These are phyloP conservation scores for Dinocampus coccinellae DNA, from an alignment of 2,888 invertebrate genomes.

Conservation along the genomic window DNA sequence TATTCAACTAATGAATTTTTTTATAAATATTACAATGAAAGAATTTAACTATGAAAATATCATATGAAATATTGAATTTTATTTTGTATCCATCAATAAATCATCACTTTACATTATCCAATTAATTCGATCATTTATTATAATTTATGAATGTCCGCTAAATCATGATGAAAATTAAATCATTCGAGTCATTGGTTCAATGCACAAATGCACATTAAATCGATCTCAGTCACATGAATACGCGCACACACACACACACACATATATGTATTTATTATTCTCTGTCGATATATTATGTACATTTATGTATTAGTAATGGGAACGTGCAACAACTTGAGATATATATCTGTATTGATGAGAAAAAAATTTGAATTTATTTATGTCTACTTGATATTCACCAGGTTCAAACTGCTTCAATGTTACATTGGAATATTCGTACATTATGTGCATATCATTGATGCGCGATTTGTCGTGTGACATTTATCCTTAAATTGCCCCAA, in stretches of 20 bases:
- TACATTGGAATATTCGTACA: neutral
- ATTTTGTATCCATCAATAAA: neutral
- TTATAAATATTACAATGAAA: too few relatives aligned
- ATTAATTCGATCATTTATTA: neutral
- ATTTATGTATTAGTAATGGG: neutral
- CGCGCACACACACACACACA: too few relatives aligned
- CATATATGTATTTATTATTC: too few relatives aligned
- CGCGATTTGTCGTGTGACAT: neutral
- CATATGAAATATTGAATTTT: too few relatives aligned
- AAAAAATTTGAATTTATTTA: constrained; percentile 4
- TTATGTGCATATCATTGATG: constrained; percentile 5
- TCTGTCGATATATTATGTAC: neutral
- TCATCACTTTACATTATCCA: neutral
- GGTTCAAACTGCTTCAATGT: neutral
- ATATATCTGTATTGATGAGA: neutral
- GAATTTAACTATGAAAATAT: too few relatives aligned
- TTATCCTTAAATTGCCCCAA: neutral
- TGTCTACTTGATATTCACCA: constrained; percentile 22
- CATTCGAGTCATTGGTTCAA: neutral
- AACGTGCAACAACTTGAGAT: constrained; percentile 14
- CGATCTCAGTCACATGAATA: neutral
- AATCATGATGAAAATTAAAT: neutral
- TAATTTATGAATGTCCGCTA: neutral
- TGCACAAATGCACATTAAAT: neutral
- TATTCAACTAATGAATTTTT: too few relatives aligned